Evolutionary conservation across 2,797 vertebrate species (phyloP), one percentile per base, ranked within the genome.

Genomic region (Paguma larvata): DNA sequence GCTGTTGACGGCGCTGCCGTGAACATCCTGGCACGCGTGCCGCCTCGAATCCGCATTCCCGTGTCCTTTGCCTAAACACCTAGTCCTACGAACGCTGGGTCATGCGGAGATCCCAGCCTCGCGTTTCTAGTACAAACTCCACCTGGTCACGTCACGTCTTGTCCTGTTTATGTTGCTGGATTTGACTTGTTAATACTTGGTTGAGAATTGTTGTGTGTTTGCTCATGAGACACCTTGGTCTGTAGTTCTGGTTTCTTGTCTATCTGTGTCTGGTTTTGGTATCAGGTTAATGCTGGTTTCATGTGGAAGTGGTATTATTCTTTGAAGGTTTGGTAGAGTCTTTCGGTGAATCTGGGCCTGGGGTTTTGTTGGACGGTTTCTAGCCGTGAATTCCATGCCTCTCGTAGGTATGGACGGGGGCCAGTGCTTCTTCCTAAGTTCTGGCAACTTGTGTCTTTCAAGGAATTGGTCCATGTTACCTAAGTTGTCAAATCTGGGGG

Each of bases 61-160:
- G 56, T 59, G 56, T 56, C 53, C 53, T 21, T 56, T 56, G 53
- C 53, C 53, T 7, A 9, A 21, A 21, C 21, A 56, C 53, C 19
- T 21, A 2, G 7, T 21, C 19, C 19, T 3, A 21, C 56, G 1
- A 9, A 3, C 6, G 56, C 56, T 21, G 21, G 1, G 56, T 23
- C 19, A 19, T 59, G 2, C 12, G 56, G 21, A 3, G 21, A 10
- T 8, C 21, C 56, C 56, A 72, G 68, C 25, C 51, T 46, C 53
- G 4, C 19, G 1, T 3, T 34, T n/a, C 30, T 18, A 2, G 27
- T 16, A 2, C 15, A 14, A 19, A 13, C 41, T 13, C 7, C 27
- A 41, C 18, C 12, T 27, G 48, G 59, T n/a, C 46, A 14, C 3
- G 6, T 23, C 56, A 9, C 4, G 0, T 59, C 9, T 38, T 4